Evolutionary conservation across 2,113 vertebrate genomes (phyloP).

Genomic region (Hippoglossus stenolepis): DNA sequence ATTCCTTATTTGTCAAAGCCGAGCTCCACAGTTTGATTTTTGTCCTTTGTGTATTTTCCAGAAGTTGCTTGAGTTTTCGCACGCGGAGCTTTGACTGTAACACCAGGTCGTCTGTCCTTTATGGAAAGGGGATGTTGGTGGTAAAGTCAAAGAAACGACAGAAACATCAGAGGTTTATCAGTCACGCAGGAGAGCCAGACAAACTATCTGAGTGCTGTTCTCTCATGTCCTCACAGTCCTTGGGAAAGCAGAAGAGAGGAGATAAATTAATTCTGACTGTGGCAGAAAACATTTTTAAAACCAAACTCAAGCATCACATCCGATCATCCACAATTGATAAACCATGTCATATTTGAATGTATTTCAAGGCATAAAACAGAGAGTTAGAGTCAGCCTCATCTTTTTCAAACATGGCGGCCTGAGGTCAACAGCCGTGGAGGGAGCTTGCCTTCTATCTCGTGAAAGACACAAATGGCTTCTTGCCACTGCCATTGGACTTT

Average conservation of each 20-base stretch:
- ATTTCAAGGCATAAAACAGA: no score
- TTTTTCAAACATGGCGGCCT: neutral
- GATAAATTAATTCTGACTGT: constrained; percentile 1
- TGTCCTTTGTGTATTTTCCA: constrained; percentile 20
- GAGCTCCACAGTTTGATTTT: constrained; percentile 15
- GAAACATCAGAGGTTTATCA: constrained; percentile 47
- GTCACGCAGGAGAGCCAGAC: constrained; percentile 47
- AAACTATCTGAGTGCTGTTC: constrained; percentile 36
- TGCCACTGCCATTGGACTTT: no score
- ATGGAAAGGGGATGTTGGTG: constrained; percentile 45
- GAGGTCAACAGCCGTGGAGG: neutral
- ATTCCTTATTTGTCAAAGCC: constrained; percentile 34
- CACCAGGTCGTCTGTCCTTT: constrained; percentile 46
- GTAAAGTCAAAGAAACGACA: constrained; percentile 51
- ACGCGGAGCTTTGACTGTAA: constrained; percentile 30
- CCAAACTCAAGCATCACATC: neutral
- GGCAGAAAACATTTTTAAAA: neutral
- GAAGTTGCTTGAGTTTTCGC: constrained; percentile 21
- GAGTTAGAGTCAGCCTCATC: no score
- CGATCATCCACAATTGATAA: neutral
- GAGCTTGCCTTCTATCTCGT: neutral
- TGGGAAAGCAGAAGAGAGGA: constrained; percentile 29
- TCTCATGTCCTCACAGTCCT: constrained; percentile 27
- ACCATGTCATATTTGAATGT: no score
- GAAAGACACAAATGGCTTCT: neutral